Conservation (phyloP, 2,888 invertebrate species). For the Rotaria socialis region DNA sequence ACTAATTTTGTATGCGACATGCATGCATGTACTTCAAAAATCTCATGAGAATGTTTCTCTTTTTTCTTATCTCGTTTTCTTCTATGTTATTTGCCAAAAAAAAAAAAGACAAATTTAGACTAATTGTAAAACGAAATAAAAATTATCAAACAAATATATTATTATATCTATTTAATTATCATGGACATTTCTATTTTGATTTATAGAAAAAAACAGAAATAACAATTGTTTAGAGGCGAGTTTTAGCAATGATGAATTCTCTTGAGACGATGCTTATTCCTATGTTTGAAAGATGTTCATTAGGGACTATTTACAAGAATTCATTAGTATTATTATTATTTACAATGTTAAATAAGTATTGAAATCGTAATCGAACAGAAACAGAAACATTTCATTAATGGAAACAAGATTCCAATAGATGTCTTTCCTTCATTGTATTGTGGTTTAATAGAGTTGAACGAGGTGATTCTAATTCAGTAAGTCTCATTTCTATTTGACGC, state of each 20-base stretch:
- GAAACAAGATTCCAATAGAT: no score
- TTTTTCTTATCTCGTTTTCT: background rate
- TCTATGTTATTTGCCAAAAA: background rate
- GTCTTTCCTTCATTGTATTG: no score
- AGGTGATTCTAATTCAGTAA: no score
- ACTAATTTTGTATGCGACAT: background rate
- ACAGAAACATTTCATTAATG: no score
- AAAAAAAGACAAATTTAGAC: background rate
- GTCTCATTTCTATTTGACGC: no score
- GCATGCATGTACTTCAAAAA: background rate
- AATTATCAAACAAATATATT: background rate
- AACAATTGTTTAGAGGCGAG: background rate
- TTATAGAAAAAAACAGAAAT: background rate
- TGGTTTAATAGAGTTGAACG: no score
- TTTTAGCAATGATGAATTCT: background rate
- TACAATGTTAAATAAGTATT: background rate
- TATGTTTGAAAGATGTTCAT: background rate
- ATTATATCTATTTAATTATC: background rate
- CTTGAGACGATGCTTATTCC: background rate
- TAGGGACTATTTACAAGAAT: background rate
- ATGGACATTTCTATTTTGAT: background rate
- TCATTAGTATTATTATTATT: background rate
- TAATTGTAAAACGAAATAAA: background rate
- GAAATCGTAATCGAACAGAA: background rate
- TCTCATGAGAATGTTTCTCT: background rate